Conservation (phyloP, 2,113 vertebrate genomes). For the Scomber japonicus region DNA sequence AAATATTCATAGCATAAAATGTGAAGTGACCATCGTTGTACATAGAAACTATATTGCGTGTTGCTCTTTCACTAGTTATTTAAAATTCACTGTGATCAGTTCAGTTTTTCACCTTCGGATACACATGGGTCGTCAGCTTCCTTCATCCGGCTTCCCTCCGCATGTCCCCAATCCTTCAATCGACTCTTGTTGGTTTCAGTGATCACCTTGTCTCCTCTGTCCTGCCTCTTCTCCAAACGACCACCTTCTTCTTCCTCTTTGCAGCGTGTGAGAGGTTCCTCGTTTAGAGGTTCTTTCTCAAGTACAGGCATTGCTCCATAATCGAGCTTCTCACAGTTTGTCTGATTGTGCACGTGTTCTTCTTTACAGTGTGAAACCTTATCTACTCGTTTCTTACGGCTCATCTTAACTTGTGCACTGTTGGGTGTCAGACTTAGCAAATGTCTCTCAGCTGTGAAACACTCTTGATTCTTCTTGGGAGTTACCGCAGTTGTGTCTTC, state of each 20-base stretch:
- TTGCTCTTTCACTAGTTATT: background rate
- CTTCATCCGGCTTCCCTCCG: background rate
- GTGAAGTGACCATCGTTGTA: too few relatives aligned
- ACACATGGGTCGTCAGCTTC: background rate
- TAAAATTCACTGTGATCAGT: too few relatives aligned
- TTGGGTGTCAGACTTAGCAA: background rate
- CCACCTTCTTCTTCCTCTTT: constrained; percentile 24
- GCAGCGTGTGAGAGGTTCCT: background rate
- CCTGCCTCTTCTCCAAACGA: background rate
- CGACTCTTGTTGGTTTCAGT: background rate
- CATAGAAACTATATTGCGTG: background rate
- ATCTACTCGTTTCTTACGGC: too few relatives aligned
- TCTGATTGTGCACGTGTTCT: background rate
- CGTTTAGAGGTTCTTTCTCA: constrained; percentile 52
- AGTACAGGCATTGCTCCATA: constrained; percentile 61
- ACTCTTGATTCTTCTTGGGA: background rate
- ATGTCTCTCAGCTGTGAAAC: background rate
- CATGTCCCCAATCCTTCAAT: background rate
- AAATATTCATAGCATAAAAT: too few relatives aligned
- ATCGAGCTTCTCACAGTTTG: background rate
- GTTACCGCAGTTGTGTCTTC: background rate
- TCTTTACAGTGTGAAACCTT: constrained; percentile 2
- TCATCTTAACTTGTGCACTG: background rate
- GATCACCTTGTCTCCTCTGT: background rate
- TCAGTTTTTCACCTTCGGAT: constrained; percentile 40